Percentiles rank a stretch among this genome's conserved stretches.
phyloP scores from a whole-genome alignment of 2,888 invertebrate species.

The Acanthosepion esculentum region DNA sequence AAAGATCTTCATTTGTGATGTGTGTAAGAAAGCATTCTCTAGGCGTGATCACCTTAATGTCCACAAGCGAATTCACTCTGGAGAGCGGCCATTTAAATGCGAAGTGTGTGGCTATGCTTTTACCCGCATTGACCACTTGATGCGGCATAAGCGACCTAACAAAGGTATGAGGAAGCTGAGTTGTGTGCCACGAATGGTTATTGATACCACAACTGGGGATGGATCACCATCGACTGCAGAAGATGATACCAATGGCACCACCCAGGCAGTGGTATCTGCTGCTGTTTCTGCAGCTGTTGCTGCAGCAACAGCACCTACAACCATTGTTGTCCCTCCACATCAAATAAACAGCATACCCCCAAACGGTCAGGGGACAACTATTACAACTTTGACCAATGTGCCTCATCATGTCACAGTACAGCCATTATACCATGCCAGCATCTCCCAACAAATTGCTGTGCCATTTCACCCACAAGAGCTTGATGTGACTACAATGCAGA shows the following conservation, averaged over 20 bases:
- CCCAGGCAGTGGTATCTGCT: not conserved
- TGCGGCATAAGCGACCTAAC: slow-evolving; percentile 35
- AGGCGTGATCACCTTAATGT: slow-evolving; percentile 36
- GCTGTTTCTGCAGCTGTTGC: not conserved
- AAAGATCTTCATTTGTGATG: not conserved
- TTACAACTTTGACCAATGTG: slow-evolving; percentile 40
- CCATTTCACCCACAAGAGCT: slow-evolving; percentile 1
- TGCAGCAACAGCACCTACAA: not conserved
- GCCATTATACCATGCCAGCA: slow-evolving; percentile 16
- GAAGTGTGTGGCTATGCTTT: slow-evolving; percentile 43
- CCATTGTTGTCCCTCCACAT: not conserved
- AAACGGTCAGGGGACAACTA: slow-evolving; percentile 40
- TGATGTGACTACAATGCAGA: not conserved
- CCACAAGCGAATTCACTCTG: slow-evolving; percentile 25
- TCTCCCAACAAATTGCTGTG: not conserved
- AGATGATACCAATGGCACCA: not conserved
- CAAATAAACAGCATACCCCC: not conserved
- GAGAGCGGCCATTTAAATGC: not conserved
- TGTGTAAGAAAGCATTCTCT: slow-evolving; percentile 34
- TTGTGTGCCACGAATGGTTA: slow-evolving; percentile 25
- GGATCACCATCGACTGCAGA: not conserved
- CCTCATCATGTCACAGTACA: slow-evolving; percentile 44
- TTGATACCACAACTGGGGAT: not conserved
- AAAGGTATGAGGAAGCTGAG: slow-evolving; percentile 42
- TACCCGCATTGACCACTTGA: slow-evolving; percentile 37